A percentile compares a stretch with the other conserved stretches of the same genome.
Conservation (phyloP, 1,140 invertebrate genomes). For the Calliopsis andreniformis region DNA sequence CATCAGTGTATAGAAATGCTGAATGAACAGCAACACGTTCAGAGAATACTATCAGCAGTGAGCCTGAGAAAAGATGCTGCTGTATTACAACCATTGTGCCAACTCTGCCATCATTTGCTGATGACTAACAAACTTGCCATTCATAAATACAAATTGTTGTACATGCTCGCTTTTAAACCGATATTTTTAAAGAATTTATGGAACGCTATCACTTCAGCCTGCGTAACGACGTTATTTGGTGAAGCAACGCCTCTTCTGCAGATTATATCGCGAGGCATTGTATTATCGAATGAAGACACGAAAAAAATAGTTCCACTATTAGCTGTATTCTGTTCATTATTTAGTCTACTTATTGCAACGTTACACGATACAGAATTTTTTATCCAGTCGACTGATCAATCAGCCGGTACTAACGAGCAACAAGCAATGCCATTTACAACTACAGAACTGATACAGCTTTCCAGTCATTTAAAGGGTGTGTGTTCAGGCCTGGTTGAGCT, state of each 20-base stretch:
- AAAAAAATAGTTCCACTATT: constrained; percentile 89
- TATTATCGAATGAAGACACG: constrained; percentile 85
- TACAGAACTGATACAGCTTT: constrained; percentile 85
- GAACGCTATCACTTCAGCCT: constrained; percentile 83
- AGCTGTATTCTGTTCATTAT: constrained; percentile 92
- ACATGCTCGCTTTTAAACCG: constrained; percentile 92
- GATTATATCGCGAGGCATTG: constrained; percentile 86
- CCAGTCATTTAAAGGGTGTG: constrained; percentile 88
- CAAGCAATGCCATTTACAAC: constrained; percentile 85
- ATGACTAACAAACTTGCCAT: constrained; percentile 88
- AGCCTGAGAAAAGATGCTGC: constrained; percentile 83
- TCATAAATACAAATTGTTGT: constrained; percentile 91
- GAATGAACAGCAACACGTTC: constrained; percentile 86
- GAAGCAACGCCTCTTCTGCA: constrained; percentile 86
- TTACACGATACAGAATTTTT: constrained; percentile 94
- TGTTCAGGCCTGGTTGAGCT: constrained; percentile 94
- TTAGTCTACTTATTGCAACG: constrained; percentile 91
- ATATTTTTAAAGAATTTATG: constrained; percentile 91
- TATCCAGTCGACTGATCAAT: constrained; percentile 65
- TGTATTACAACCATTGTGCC: constrained; percentile 86
- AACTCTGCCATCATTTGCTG: constrained; percentile 90
- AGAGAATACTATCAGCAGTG: constrained; percentile 83
- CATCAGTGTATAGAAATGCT: constrained; percentile 84
- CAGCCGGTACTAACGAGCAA: constrained; percentile 58
- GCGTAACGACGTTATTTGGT: constrained; percentile 85